Conservation (phyloP, 2,888 invertebrate species). For the Tholera decimalis region DNA sequence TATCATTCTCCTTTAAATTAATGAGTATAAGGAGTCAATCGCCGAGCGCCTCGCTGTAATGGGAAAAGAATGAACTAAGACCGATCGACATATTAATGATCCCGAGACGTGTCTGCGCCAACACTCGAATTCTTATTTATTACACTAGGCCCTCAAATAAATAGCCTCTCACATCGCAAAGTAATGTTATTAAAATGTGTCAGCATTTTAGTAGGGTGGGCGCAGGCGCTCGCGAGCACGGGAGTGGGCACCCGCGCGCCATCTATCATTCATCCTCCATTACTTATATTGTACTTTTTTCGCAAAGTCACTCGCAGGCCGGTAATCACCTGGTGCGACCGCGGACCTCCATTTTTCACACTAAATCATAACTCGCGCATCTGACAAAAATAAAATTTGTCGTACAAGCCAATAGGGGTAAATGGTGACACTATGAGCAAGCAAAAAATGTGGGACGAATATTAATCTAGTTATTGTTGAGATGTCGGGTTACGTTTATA, state of each 20-base stretch:
- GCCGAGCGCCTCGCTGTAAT: constrained; percentile 71
- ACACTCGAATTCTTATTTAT: constrained; percentile 89
- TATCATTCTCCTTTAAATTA: constrained; percentile 59
- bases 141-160: constrained; percentile 87
- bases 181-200: constrained; percentile 91
- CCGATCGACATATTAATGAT: constrained; percentile 85
- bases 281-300: constrained; percentile 92
- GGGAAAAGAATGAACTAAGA: constrained; percentile 84
- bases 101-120: constrained; percentile 83
- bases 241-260: constrained; percentile 79
- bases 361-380: constrained; percentile 90
- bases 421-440: constrained; percentile 86
- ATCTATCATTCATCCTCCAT: constrained; percentile 92
- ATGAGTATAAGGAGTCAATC: constrained; percentile 57
- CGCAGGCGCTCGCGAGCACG: constrained; percentile 72
- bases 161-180: constrained; percentile 88
- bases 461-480: constrained; percentile 74
- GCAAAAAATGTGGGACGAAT: constrained; percentile 78
- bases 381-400: constrained; percentile 91
- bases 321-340: constrained; percentile 91
- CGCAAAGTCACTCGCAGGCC: constrained; percentile 90
- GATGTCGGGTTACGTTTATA: constrained; percentile 61
- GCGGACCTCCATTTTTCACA: constrained; percentile 90
- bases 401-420: constrained; percentile 89
- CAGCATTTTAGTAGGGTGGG: constrained; percentile 86